Conservation (phyloP, 2,113 vertebrate species). For the Pangasianodon gigas region DNA sequence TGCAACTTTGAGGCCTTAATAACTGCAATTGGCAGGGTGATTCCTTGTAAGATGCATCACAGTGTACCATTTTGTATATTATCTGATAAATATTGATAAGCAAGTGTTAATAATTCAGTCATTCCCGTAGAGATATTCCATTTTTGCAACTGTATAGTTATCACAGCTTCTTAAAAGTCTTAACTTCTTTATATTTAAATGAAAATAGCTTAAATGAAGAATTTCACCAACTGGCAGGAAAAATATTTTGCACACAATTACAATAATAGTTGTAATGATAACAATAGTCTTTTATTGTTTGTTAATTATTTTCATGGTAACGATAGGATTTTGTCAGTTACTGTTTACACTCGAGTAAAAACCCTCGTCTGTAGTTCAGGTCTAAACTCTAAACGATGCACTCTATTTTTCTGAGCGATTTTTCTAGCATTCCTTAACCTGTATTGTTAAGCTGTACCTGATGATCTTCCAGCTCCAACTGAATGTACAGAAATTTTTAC, state of each 20-base stretch:
- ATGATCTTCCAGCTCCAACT: slow-evolving; percentile 30
- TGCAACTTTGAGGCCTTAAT: slow-evolving; percentile 79
- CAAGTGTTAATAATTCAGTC: slow-evolving; percentile 56
- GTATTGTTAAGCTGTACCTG: background rate
- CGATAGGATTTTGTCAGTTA: background rate
- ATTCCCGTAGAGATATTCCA: slow-evolving; percentile 12
- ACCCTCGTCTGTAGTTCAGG: slow-evolving; percentile 21
- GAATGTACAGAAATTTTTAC: slow-evolving; percentile 42
- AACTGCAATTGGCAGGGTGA: slow-evolving; percentile 71
- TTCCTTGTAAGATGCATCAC: slow-evolving; percentile 60
- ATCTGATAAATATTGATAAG: slow-evolving; percentile 51
- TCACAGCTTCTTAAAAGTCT: background rate
- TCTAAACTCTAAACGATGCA: slow-evolving; percentile 31
- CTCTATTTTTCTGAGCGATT: slow-evolving; percentile 36
- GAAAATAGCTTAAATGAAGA: background rate
- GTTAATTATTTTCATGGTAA: slow-evolving; percentile 34
- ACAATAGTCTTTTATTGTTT: background rate
- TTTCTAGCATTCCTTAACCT: slow-evolving; percentile 11
- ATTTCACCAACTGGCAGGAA: background rate
- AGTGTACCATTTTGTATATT: slow-evolving; percentile 53
- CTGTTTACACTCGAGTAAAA: slow-evolving; percentile 39
- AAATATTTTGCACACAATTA: background rate
- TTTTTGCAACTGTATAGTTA: background rate
- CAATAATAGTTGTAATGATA: slow-evolving; percentile 5
- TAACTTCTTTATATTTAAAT: background rate